Percentiles rank a stretch among this genome's conserved stretches.
Conservation (phyloP, 2,797 vertebrate species). For the Meda fulgida region DNA sequence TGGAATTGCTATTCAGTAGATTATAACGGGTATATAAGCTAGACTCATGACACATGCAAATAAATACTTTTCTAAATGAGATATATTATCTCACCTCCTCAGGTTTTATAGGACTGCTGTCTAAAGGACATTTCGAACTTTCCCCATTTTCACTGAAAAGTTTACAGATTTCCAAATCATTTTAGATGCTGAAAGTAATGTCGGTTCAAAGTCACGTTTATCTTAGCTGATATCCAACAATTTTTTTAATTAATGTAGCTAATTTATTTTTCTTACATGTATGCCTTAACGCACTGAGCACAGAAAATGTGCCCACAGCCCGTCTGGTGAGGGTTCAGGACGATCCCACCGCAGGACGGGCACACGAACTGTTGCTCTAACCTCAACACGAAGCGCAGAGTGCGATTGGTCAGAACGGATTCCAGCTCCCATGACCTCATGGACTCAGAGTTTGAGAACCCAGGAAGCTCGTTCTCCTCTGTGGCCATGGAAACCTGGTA, state of each 20-base stretch:
- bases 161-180: not conserved
- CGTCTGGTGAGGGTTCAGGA: constrained; percentile 90
- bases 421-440: constrained; percentile 82
- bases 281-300: constrained; percentile 80
- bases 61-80: not conserved
- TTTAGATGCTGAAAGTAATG: not conserved
- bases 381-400: constrained; percentile 79
- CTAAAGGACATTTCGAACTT: constrained; percentile 81
- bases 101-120: constrained; percentile 80
- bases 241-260: not conserved
- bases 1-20: not conserved
- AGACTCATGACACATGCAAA: not conserved
- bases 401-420: constrained; percentile 66
- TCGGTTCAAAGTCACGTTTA: not conserved
- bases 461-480: constrained; percentile 47
- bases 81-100: constrained; percentile 79
- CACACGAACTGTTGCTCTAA: constrained; percentile 88
- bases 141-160: constrained; percentile 73
- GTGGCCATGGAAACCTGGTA: constrained; percentile 55
- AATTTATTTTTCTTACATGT: constrained; percentile 77
- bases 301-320: constrained; percentile 94
- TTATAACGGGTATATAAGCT: not conserved
- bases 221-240: not conserved
- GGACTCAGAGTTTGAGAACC: constrained; percentile 66
- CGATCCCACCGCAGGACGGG: constrained; percentile 81